Conservation (phyloP, 2,797 vertebrate genomes). For the Pseudomugil gertrudae region DNA sequence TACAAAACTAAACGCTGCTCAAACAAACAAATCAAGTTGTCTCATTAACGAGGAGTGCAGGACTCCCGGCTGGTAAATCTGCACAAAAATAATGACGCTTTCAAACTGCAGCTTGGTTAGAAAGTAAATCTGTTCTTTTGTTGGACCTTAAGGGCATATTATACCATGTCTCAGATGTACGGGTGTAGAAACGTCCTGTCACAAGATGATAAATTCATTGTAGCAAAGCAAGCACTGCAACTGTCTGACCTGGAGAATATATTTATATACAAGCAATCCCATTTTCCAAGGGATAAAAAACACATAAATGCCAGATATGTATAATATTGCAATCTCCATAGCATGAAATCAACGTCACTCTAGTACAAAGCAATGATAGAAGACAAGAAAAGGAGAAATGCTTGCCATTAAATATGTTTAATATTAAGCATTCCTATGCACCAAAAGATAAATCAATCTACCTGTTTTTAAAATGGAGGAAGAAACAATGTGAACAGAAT, state of each 20-base stretch:
- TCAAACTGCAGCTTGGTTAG: not conserved
- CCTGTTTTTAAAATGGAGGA: no score
- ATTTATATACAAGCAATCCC: not conserved
- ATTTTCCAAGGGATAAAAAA: not conserved
- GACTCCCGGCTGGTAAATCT: not conserved
- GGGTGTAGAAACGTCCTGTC: not conserved
- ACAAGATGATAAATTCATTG: not conserved
- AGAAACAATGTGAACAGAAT: no score
- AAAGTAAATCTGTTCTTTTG: slow-evolving; percentile 2
- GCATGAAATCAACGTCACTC: not conserved
- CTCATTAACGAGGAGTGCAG: not conserved
- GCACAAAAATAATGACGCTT: slow-evolving; percentile 5
- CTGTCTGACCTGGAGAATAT: not conserved
- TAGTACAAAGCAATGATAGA: not conserved
- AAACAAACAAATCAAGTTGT: not conserved
- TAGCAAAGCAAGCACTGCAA: not conserved
- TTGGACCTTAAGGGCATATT: slow-evolving; percentile 1
- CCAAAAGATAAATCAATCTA: no score
- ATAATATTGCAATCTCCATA: not conserved
- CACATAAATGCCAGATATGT: not conserved
- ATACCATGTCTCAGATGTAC: not conserved
- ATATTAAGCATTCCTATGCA: no score
- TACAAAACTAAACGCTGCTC: not conserved
- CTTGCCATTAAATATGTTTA: no score
- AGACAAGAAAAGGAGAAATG: not conserved